A percentile compares a stretch with the other conserved stretches of the same genome.
These are phyloP conservation scores for Avahi laniger DNA, from an alignment of 2,797 vertebrate genomes.

Conservation along the genomic window DNA sequence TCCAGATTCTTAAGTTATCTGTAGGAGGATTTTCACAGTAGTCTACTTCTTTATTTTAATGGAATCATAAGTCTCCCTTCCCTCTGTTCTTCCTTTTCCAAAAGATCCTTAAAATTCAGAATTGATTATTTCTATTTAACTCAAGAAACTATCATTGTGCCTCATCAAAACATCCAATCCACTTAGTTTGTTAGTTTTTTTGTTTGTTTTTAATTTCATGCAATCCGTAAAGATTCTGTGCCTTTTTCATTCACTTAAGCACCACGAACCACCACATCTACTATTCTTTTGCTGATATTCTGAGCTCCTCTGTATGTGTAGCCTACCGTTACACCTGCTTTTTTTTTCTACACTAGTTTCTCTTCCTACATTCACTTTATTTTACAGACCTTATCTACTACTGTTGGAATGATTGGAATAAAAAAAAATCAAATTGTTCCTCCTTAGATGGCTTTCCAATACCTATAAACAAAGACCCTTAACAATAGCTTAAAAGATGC, in stretches of 20 bases:
- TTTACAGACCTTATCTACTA: neutral
- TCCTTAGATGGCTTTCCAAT: neutral
- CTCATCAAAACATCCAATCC: neutral
- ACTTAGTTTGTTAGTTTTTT: neutral
- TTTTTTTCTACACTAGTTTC: neutral
- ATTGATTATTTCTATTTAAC: neutral
- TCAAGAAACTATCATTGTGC: neutral
- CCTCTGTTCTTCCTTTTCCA: neutral
- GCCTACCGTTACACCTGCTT: rapidly evolving
- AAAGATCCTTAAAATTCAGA: neutral
- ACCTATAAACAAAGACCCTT: neutral
- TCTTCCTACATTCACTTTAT: neutral
- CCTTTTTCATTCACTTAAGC: neutral
- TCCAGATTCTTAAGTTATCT: neutral
- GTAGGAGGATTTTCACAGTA: neutral
- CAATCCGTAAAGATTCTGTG: neutral
- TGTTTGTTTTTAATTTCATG: neutral
- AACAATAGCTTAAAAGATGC: neutral
- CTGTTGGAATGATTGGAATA: neutral
- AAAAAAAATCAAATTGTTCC: neutral
- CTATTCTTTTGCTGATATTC: neutral
- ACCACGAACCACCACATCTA: rapidly evolving
- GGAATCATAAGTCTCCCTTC: neutral
- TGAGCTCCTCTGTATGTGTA: rapidly evolving
- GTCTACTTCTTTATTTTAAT: neutral